Base-by-base conservation (phyloP, 1,140 invertebrate genomes). In the Armadillidium nasatum region DNA sequence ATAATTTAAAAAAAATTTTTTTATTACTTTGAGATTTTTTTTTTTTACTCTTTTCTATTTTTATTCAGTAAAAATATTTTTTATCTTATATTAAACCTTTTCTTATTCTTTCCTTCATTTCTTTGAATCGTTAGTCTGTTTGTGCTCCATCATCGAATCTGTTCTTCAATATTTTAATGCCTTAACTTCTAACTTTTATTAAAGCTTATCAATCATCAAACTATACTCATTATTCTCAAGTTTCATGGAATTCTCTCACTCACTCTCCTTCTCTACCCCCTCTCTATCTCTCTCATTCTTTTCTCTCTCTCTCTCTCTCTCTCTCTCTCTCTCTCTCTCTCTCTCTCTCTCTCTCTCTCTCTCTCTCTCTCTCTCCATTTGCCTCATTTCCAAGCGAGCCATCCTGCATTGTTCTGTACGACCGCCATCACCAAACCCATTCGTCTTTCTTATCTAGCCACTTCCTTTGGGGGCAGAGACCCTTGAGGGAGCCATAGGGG, bases 331-430 rank as follows among this genome's bases (percentile, higher is more conserved):
- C 15, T 70, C 22, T 70, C 15, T 70, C 68, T 70, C 68, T 70
- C 22, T 70, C 68, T 23, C 22, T 70, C 68, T 70, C 68, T 70
- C 68, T 70, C 67, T 69, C 67, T 21, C 19, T 69, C 22, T 69
- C 22, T 69, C 67, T 70, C 21, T 33, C 33, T 33, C 33, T 4
- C 33, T 13, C 33, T 70, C 13, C 10, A 11, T 43, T n/a, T 21
- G 19, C 19, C 68, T 23, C 68, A 21, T 23, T 43, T 43, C 68
- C 68, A 15, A 21, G 19, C 68, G 19, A 21, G 19, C 68, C 33
- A 21, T 70, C 33, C 33, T 44, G 11, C n/a, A 11, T 44, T 19
- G 11, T 44, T 71, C 23, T 7, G 23, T 44, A 10, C n/a, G 11
- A 43, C 22, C 21, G 23, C 22, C 70, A 43, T 71, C 21, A 15